Evolutionary conservation across 2,888 invertebrate genomes (phyloP), one percentile per base, ranked within the genome.

Genomic region (Malacosoma neustria): DNA sequence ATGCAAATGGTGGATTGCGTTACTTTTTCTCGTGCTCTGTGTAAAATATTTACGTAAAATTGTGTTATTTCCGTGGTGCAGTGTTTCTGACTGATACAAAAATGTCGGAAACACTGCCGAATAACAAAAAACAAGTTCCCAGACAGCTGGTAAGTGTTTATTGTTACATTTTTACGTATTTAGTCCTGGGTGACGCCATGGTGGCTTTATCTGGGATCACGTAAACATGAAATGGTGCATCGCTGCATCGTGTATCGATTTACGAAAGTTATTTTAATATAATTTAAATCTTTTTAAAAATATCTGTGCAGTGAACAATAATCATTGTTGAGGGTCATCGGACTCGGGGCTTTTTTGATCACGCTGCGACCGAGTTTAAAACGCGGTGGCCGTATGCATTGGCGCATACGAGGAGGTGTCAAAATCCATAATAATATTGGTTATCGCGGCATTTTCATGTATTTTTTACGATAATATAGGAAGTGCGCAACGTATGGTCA

Each of bases 121-220:
- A 73, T 66, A 79, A 63, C 56, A 89, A 88, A 73, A 86, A 87
- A 74, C 88, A 88, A 73, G 85, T 87, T 62, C 73, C 88, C 47
- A 87, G 89, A 55, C 89, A 89, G 61, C 84, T 89, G 87, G 89
- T 89, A 73, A 89, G 89, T 88, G 73, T 72, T 81, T 73, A 74
- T 75, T 77, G 75, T 79, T 74, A 73, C 46, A 65, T 73, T 80
- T 84, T 76, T 81, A 72, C 79, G 72, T 81, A 84, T 84, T 81
- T 80, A 75, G 84, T 84, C 85, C 84, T 81, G 85, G 82, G 85
- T 86, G 86, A 87, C 89, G 89, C 89, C 89, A 89, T 89, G 87
- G 87, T 87, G 87, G 85, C 82, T 82, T 81, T 85, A 85, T 87
- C 86, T 85, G 84, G 85, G 84, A 88, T 88, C 89, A 89, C 89